Evolutionary conservation across 2,888 invertebrate species (phyloP).

Genomic region (Pachymerium ferrugineum): DNA sequence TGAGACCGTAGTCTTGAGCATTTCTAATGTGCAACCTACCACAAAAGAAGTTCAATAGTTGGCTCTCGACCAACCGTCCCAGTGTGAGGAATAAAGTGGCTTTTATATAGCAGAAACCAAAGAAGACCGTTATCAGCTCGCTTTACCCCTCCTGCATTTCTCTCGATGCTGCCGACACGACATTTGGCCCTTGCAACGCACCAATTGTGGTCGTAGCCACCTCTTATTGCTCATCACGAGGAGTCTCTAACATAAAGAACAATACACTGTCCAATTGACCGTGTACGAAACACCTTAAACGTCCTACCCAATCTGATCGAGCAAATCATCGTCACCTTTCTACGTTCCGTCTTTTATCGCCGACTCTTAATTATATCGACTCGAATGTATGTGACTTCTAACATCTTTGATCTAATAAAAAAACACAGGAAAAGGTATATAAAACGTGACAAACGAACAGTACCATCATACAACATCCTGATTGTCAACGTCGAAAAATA

Average conservation of each 20-base stretch:
- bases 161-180: neutral
- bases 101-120: slow-evolving; percentile 23
- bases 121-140: slow-evolving; percentile 22
- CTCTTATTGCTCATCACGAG: slow-evolving; percentile 19
- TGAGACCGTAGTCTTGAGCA: slow-evolving; percentile 19
- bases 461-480: too few relatives aligned
- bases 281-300: neutral
- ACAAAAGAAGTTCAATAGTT: slow-evolving; percentile 27
- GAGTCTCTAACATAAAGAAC: neutral
- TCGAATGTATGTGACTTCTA: too few relatives aligned
- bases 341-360: neutral
- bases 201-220: slow-evolving; percentile 11
- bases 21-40: slow-evolving; percentile 27
- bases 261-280: neutral
- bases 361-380: too few relatives aligned
- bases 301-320: neutral
- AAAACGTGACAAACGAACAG: too few relatives aligned
- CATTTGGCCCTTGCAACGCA: neutral
- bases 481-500: too few relatives aligned
- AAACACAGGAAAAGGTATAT: too few relatives aligned
- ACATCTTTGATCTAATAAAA: too few relatives aligned
- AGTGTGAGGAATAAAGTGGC: slow-evolving; percentile 17
- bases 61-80: slow-evolving; percentile 22
- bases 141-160: neutral
- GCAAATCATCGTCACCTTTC: neutral